Evolutionary conservation across 2,888 invertebrate genomes (phyloP).

Genomic region (Himalopsyche tibetana): DNA sequence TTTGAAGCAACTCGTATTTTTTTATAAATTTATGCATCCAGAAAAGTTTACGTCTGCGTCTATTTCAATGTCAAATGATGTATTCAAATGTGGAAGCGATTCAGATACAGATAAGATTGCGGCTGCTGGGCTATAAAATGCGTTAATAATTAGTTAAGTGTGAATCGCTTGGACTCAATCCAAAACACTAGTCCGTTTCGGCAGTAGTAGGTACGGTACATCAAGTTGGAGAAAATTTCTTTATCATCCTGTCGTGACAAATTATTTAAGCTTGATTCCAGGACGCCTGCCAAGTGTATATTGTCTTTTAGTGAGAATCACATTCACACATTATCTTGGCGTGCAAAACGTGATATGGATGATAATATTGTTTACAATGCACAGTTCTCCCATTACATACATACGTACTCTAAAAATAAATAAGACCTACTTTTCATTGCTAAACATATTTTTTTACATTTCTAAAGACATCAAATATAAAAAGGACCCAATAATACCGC

Average conservation of each 20-base stretch:
- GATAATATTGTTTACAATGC: no score
- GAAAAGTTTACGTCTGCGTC: neutral
- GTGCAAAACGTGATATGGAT: no score
- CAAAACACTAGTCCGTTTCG: conserved; percentile 54
- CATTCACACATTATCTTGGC: neutral
- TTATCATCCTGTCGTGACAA: no score
- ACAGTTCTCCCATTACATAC: no score
- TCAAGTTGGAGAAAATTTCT: no score
- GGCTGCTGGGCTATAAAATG: conserved; percentile 62
- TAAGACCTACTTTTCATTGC: no score
- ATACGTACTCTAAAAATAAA: no score
- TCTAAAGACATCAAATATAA: no score
- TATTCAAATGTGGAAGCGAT: neutral
- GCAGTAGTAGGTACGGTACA: neutral
- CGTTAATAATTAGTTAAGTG: conserved; percentile 62
- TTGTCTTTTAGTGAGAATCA: neutral
- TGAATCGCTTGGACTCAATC: conserved; percentile 57
- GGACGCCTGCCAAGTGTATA: neutral
- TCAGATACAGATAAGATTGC: conserved; percentile 31
- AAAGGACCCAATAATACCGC: no score
- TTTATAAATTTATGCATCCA: neutral
- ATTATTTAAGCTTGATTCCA: no score
- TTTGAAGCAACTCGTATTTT: no score
- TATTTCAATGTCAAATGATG: conserved; percentile 23
- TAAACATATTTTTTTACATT: no score